These are phyloP conservation scores for Eucera pruinosa DNA, from an alignment of 2,888 invertebrate species.

Conservation along the genomic window DNA sequence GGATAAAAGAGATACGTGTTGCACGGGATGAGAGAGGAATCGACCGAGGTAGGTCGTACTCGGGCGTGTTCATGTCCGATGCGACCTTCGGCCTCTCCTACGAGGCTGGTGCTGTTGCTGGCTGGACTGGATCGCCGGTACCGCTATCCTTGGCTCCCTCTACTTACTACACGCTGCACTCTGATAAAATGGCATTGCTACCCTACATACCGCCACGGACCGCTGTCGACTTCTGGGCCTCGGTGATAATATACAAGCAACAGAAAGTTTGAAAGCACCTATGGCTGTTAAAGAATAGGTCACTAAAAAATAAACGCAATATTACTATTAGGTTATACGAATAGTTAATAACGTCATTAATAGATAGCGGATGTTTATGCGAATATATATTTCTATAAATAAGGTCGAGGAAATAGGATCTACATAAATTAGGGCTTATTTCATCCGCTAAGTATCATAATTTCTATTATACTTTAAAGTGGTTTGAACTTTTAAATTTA, in stretches of 20 bases:
- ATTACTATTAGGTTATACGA: too few relatives aligned
- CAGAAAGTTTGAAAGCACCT: too few relatives aligned
- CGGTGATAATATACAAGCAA: background rate
- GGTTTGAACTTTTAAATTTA: too few relatives aligned
- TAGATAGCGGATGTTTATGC: too few relatives aligned
- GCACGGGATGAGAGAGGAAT: conserved; percentile 53
- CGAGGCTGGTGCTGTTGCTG: conserved; percentile 63
- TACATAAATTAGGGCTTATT: too few relatives aligned
- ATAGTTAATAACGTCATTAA: too few relatives aligned
- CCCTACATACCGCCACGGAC: conserved; percentile 77
- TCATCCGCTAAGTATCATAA: too few relatives aligned
- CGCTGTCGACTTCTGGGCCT: conserved; percentile 18
- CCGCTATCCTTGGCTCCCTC: conserved; percentile 74
- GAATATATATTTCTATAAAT: too few relatives aligned
- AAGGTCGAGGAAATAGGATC: too few relatives aligned
- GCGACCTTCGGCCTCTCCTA: conserved; percentile 80
- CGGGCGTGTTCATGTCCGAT: conserved; percentile 81
- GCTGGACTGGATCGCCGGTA: conserved; percentile 76
- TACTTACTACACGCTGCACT: conserved; percentile 33
- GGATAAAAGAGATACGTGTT: conserved; percentile 44
- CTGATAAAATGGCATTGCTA: conserved; percentile 80
- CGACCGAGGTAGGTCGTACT: conserved; percentile 72
- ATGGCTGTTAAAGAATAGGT: too few relatives aligned
- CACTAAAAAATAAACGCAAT: too few relatives aligned
- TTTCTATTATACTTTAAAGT: too few relatives aligned